Base-by-base conservation (phyloP, 1,140 invertebrate species). In the Oppia nitens region DNA sequence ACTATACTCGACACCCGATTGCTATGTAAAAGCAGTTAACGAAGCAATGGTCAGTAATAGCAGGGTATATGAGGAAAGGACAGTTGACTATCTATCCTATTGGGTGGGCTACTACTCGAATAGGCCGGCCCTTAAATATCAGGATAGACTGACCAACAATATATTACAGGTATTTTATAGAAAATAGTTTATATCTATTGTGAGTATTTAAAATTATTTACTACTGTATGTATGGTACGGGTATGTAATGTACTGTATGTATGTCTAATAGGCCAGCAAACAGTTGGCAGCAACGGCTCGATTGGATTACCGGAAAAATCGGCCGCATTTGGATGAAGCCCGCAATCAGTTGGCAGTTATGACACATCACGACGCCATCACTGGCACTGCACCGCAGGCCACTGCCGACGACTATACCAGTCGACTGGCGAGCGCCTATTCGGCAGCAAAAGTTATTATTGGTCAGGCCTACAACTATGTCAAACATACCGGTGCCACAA, bases 81-180 rank as follows among this genome's bases (percentile, higher is more conserved):
- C 12, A 21, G 23, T 20, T 26, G 57, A 60, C 27, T 12, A 24
- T 11, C 57, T 60, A 21, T 24, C 56, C 17, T 58, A 28, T 40
- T 97, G 92, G 93, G 94, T 87, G 0, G 94, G 94, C 0, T 98
- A 92, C 69, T 98, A 87, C 68, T 88, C 88, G 0, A 95, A 90
- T 62, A 66, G 79, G 60, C 69, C 78, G 3, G 68, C 76, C 11
- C 64, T 78, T 0, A 80, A 80, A 62, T 60, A 68, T 50, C 72
- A 71, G 66, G 70, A 69, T 14, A 60, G 74, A 63, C 28, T 66
- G 12, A 81, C 80, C 1, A 90, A 90, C 67, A 83, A 82, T 66
- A 81, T 84, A 54, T 69, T 93, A 14, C 85, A 87, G 70, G 80
- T 81, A 20, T 85, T 87, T 47, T 47, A 40, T 40, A 40, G 32